A percentile compares a stretch with the other conserved stretches of the same genome.
phyloP scores from a whole-genome alignment of 2,888 invertebrate species.

The Protula sp. region DNA sequence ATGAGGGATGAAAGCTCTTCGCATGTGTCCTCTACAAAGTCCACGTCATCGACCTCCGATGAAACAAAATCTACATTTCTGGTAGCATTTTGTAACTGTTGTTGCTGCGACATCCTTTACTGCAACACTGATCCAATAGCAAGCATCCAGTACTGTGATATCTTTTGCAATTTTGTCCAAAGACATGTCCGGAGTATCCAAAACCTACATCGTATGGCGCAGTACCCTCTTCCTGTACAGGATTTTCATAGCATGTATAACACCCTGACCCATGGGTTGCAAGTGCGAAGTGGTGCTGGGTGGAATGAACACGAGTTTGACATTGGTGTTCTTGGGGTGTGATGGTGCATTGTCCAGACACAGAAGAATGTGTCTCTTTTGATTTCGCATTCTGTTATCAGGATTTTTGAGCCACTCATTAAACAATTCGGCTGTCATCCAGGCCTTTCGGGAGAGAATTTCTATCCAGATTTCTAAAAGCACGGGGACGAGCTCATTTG shows the following conservation, averaged over 20 bases:
- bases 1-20: too few species aligned
- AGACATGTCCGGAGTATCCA: background rate
- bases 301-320: constrained; percentile 20
- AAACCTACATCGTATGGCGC: background rate
- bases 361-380: background rate
- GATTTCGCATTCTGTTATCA: constrained; percentile 1
- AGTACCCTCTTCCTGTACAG: too few species aligned
- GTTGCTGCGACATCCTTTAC: too few species aligned
- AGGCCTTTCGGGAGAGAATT: constrained; percentile 21
- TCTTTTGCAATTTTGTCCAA: background rate
- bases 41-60: too few species aligned
- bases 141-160: too few species aligned
- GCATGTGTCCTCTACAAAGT: too few species aligned
- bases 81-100: too few species aligned
- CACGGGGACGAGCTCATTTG: too few species aligned
- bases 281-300: constrained; percentile 16
- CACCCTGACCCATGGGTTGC: constrained; percentile 24
- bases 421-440: constrained; percentile 19
- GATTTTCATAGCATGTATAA: constrained; percentile 20
- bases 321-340: background rate
- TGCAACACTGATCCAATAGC: too few species aligned
- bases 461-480: too few species aligned
- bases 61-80: too few species aligned
- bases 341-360: background rate
- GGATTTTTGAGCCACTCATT: constrained; percentile 19